Evolutionary conservation across 2,888 invertebrate species (phyloP), one percentile per base, ranked within the genome.

Genomic region (Neoscelio sp.): DNA sequence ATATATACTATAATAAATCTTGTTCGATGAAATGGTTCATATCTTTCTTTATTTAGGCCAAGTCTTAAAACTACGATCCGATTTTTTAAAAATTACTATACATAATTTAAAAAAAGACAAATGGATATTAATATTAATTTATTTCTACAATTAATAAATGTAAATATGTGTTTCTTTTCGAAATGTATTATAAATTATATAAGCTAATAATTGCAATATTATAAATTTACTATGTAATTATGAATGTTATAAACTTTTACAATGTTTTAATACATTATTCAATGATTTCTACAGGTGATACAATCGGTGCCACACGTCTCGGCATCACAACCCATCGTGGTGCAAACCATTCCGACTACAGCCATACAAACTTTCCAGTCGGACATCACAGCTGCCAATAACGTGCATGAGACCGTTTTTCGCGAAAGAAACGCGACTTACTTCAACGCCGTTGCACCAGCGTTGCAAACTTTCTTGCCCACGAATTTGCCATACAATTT

Each of bases 401-500:
- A 76, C 15, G 80, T 83, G 5, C 86, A 85, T 62, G 86, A 86
- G 2, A 70, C 84, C 17, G 85, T 85, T 20, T 87, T 87, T 52
- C 85, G 89, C 38, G 89, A 89, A 18, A 84, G 86, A 80, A 87
- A 83, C 65, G 52, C 86, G 0, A 82, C 87, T 30, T 88, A 87
- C 62, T 89, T 89, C 30, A 89, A 87, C 73, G 80, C 87, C 10
- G 85, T 89, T 56, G 81, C 87, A 8, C 77, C 87, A 1, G 83
- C 87, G 2, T 50, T 89, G 26, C 87, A 88, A 68, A 89, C 85
- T 42, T 87, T 90, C 76, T 62, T 90, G 64, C 87, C 90, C 18
- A 73, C 87, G 0, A 89, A 88, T 82, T 80, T 89, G 81, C 86
- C 89, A 28, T 90, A 90, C 68, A 90, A 89, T 76, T 89, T 90